Evolutionary conservation across 1,140 invertebrate genomes (phyloP), one percentile per base, ranked within the genome.

Genomic region (Plodia interpunctella): DNA sequence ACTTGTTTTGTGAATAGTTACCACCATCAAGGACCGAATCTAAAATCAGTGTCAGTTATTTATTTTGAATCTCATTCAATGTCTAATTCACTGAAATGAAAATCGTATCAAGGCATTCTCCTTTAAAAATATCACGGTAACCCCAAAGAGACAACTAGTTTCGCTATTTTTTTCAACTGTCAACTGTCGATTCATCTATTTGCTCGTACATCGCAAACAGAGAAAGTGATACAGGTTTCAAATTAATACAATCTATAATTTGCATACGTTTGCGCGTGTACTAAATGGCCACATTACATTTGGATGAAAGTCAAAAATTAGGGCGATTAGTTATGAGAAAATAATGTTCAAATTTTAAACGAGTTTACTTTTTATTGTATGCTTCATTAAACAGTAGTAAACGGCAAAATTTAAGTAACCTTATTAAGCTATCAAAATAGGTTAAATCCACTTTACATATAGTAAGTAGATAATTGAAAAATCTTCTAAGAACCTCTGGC

Each of bases 101-200:
- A n/a, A 44, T 44, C 13, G 5, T 10, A 15, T 17, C 38, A 44
- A 44, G 38, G 38, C 1, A 17, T 15, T 44, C 38, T 15, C n/a
- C 38, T 44, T 15, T 62, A 64, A 60, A 67, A 70, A 18, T 61
- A 62, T 54, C 62, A 62, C 52, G 49, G 50, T 64, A 59, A 68
- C 71, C 71, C 61, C 62, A 62, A n/a, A 44, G 13, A 15, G 38
- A 15, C 38, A 49, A 61, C 44, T 56, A 62, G 65, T 62, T 60
- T 60, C 52, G 44, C 57, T 58, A 51, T 51, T 51, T 44, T 44
- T 17, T 1, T 10, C 13, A 1, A 15, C 38, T 44, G 38, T 44
- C 38, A 44, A 44, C 38, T 44, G 38, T 44, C 38, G 13, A 44
- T 44, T 44, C 38, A 10, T 3, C 13, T 44, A 6, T 44, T 44